These are phyloP conservation scores for Globodera ellingtonae DNA, from an alignment of 1,140 invertebrate genomes.

Conservation along the genomic window DNA sequence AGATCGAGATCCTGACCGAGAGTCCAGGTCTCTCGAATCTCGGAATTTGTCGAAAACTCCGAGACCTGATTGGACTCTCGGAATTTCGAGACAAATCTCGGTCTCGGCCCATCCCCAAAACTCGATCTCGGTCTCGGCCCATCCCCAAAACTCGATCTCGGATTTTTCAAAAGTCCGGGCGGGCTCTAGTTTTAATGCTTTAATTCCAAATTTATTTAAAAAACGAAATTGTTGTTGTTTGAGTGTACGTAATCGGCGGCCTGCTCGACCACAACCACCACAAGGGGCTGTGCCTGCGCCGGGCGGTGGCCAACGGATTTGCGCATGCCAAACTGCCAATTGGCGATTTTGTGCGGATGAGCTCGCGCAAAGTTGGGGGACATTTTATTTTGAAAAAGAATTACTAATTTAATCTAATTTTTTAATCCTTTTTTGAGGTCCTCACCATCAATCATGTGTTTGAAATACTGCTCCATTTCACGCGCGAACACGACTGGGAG, in stretches of 20 bases:
- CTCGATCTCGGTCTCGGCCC: no score
- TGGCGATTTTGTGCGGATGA: constrained; percentile 85
- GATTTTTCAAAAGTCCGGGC: no score
- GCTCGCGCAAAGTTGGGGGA: constrained; percentile 76
- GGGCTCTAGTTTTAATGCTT: no score
- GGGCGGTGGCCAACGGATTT: constrained; percentile 79
- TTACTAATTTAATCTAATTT: background rate
- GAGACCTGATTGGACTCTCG: no score
- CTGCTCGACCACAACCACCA: constrained; percentile 94
- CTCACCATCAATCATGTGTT: constrained; percentile 96
- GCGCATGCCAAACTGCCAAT: constrained; percentile 85
- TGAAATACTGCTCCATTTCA: constrained; percentile 81
- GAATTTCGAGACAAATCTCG: no score
- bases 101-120: no score
- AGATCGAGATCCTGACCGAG: no score
- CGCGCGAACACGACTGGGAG: constrained; percentile 80
- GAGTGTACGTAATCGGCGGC: constrained; percentile 71
- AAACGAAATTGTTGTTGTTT: background rate
- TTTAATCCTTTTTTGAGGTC: constrained; percentile 66
- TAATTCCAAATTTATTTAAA: no score
- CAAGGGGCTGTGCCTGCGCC: constrained; percentile 83
- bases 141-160: no score
- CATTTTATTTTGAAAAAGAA: constrained; percentile 11
- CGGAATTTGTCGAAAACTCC: no score
- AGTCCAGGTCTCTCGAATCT: no score